Base-by-base conservation (phyloP, 2,797 vertebrate genomes). In the Syngnathus rostellatus region DNA sequence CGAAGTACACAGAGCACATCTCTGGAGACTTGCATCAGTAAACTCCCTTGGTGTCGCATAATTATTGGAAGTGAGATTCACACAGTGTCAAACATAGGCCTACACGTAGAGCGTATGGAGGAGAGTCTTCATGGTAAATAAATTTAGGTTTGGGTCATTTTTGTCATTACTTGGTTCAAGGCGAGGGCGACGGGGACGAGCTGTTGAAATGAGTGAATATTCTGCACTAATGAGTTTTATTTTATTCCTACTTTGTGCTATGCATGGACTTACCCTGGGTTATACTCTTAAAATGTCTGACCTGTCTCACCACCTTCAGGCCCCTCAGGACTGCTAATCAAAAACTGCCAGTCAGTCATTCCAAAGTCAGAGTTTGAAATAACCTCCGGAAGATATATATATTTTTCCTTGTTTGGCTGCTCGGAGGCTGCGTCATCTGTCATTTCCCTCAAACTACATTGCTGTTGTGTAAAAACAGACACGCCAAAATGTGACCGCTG, bases 21-120 rank as follows among this genome's bases (percentile, higher is more conserved):
- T 75, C 75, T 40, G 55, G 83, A 73, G 86, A 81, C 19, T 65
- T 40, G 66, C 63, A 51, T 77, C 71, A 77, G 78, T 84, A 86
- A 90, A 87, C 83, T 67, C 68, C 60, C 76, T 76, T 66, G 31
- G 65, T 79, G 68, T 65, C 69, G 78, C 63, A 12, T 81, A 83
- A 85, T 87, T 81, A 79, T 41, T 62, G 60, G 6, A 46, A 80
- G 70, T 66, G 79, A 76, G 83, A 85, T 84, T 85, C 71, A 81
- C 64, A 68, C 67, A 38, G 71, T 78, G 81, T 85, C 79, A 82
- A 65, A 72, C 48, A 62, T 68, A 74, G 48, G 48, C 48, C 48
- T 40, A 21, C 31, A 53, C 6, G 16, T 37, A 17, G 25, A 50
- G 46, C 17, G 14, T 63, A 25, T 7, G 10, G 25, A 38, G 19